Evolutionary conservation across 2,797 vertebrate species (phyloP).

Genomic region (Rhinophrynus dorsalis): DNA sequence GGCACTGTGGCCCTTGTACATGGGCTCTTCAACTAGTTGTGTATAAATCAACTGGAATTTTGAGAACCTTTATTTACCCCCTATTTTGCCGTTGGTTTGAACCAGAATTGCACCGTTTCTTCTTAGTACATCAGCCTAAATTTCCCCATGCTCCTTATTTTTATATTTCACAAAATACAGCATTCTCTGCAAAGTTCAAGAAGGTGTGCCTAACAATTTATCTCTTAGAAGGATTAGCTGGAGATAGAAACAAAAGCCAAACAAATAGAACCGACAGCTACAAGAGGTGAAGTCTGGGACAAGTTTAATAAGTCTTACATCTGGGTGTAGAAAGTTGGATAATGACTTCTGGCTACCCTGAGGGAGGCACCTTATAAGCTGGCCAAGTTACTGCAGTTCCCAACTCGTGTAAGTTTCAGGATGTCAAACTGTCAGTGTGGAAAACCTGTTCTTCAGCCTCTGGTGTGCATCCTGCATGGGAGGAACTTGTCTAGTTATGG

Average conservation of each 20-base stretch:
- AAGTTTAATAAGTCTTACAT: constrained; percentile 49
- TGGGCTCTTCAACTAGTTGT: no score
- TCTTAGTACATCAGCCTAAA: no score
- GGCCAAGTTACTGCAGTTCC: constrained; percentile 43
- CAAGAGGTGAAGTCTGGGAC: constrained; percentile 47
- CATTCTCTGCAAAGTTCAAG: constrained; percentile 32
- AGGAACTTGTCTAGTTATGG: constrained; percentile 19
- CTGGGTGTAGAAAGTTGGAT: constrained; percentile 41
- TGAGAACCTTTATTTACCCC: no score
- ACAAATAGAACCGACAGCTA: constrained; percentile 41
- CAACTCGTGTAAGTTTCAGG: constrained; percentile 34
- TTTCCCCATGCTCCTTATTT: constrained; percentile 4
- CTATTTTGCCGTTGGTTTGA: no score
- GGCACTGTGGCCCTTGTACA: no score
- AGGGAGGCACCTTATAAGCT: constrained; percentile 42
- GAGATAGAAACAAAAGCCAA: constrained; percentile 33
- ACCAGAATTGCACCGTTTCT: no score
- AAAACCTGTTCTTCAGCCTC: constrained; percentile 41
- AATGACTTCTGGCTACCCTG: constrained; percentile 38
- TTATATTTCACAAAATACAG: background rate
- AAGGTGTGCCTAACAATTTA: constrained; percentile 43
- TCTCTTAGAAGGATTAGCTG: constrained; percentile 42
- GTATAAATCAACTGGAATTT: no score
- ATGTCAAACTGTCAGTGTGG: constrained; percentile 33
- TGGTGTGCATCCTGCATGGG: background rate